Evolutionary conservation across 2,797 vertebrate genomes (phyloP), one percentile per base, ranked within the genome.

Genomic region (Mallotus villosus): DNA sequence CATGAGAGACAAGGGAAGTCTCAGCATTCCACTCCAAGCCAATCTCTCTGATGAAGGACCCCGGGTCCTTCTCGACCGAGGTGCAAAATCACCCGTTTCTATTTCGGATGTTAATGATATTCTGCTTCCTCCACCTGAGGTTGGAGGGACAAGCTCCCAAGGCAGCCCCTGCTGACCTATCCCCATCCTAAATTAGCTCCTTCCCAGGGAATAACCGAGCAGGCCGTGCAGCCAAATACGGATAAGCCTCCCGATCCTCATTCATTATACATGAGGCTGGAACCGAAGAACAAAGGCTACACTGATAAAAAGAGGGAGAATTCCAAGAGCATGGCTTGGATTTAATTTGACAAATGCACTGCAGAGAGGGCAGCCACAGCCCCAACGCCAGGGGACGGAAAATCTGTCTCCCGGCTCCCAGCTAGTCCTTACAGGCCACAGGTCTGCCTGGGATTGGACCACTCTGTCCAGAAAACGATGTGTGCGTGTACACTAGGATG

Each of bases 221-320:
- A 86, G 82, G 70, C 75, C 62, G 67, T 74, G 83, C 65, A 82
- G 78, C 79, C 78, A 75, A 82, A 77, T 72, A 78, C 5, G 71
- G 83, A 84, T 90, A 90, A 88, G 79, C 84, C 86, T 87, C 82
- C 74, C 83, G 83, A 81, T 84, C 84, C 87, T 89, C 86, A 91
- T 91, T 87, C 84, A 90, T 91, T 91, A 91, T 89, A 90, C 87
- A 92, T 92, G 85, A 90, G 83, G 81, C 80, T 87, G 87, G 85
- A 90, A 91, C 88, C 86, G 81, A 83, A 90, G 90, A 92, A 90
- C 90, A 90, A 89, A 90, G 85, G 79, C 84, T 82, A 82, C 82
- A 82, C 60, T 79, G 81, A 80, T 78, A 85, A 87, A 80, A 41
- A 74, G 75, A 79, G 24, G 9, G 22, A 60, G 66, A 49, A 73